phyloP scores from a whole-genome alignment of 2,113 vertebrate species.

The Lamprotornis superbus region DNA sequence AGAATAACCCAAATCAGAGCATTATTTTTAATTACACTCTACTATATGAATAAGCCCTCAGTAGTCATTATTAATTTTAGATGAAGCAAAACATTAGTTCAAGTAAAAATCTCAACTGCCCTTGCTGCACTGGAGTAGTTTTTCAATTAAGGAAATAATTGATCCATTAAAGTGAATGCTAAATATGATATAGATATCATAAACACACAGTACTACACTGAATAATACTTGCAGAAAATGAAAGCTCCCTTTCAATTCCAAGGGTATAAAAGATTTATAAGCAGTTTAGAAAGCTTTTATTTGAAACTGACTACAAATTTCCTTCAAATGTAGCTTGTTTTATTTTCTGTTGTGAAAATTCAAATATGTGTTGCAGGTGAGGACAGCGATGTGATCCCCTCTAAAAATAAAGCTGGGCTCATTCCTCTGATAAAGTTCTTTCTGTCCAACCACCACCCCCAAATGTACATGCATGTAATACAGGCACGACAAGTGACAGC shows the following conservation, averaged over 20 bases:
- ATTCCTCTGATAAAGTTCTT: neutral
- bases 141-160: slow-evolving; percentile 43
- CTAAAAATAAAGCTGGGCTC: neutral
- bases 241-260: neutral
- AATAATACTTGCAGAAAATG: neutral
- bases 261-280: neutral
- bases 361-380: neutral
- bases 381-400: neutral
- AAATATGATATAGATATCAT: neutral
- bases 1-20: slow-evolving; percentile 10
- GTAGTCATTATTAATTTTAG: neutral
- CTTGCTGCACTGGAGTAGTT: neutral
- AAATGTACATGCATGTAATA: neutral
- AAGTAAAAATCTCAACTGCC: slow-evolving; percentile 20
- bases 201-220: neutral
- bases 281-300: neutral
- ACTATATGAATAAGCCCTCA: neutral
- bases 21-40: slow-evolving; percentile 23
- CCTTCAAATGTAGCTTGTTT: neutral
- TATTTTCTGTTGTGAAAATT: neutral
- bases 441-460: neutral
- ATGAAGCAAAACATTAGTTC: slow-evolving; percentile 29
- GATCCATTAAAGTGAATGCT: slow-evolving; percentile 8
- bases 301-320: neutral
- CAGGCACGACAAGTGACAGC: neutral